Evolutionary conservation across 1,140 invertebrate species (phyloP), one percentile per base, ranked within the genome.

Genomic region (Lineus longissimus): DNA sequence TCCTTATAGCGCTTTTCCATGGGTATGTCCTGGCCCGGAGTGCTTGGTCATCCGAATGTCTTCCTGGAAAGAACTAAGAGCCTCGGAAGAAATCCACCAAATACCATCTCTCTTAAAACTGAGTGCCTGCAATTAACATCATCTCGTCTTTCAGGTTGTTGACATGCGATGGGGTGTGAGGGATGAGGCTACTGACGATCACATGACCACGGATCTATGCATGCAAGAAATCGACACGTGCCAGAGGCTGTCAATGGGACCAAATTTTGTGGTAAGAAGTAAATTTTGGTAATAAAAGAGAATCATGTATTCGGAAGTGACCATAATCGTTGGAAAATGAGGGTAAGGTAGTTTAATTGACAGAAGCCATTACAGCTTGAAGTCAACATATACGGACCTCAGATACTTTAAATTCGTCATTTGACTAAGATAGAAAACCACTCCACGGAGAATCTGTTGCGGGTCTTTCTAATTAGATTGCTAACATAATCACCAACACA

Each of bases 171-270:
- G 96, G 95, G 96, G 95, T 23, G 84, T 86, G 0, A 67, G 84
- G 55, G 95, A 98, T 74, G 95, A 98, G 82, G 94, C 95, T 0
- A 98, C 95, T 0, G 95, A 98, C 78, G 95, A 98, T 88, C 95
- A 98, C 82, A 96, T 97, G 94, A 98, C 95, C 9, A 97, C 95
- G 0, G 93, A 97, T 74, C 86, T 98, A 0, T 98, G 95, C 77
- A 97, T 98, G 93, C 88, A 92, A 66, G 96, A 98, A 85, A 98
- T 98, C 63, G 90, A 93, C 80, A 98, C 97, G 82, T 98, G 95
- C 79, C 95, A 98, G 80, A 85, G 95, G 17, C 82, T 98, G 0
- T 98, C 95, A 0, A 96, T 98, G 90, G 95, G 95, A 0, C 95
- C 96, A 0, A 98, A 98, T 80, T 98, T 98, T 82, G 94, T 98